Evolutionary conservation across 1,140 invertebrate species (phyloP), one percentile per base, ranked within the genome.

Genomic region (Drosophila persimilis): DNA sequence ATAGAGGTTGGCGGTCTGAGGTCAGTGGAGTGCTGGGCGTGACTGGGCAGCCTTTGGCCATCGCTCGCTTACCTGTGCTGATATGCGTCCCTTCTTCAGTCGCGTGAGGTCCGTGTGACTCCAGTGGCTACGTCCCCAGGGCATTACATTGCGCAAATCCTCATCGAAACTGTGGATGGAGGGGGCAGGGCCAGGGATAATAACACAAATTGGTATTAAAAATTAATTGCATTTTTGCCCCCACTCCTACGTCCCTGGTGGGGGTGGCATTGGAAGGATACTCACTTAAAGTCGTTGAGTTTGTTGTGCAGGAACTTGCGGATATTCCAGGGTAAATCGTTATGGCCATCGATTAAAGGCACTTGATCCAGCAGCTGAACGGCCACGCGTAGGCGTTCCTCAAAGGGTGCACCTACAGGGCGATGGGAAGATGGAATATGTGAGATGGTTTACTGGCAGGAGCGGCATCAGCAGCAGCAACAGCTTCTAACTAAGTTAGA

Each of bases 301-400:
- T 96, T 95, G 91, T 98, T 98, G 91, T 97, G 95, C 73, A 97
- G 93, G 90, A 96, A 96, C 90, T 96, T 96, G 74, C 96, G 93
- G 90, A 97, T 96, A 92, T 97, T 97, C 95, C 96, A 97, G 0
- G 97, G 96, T 64, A 98, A 92, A 89, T 98, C 97, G 92, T 98
- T 98, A 93, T 98, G 97, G 66, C 97, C 97, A 92, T 95, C 92
- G 83, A 95, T 93, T 61, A 95, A 93, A 64, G 94, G 94, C 57
- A 94, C 93, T 92, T 94, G 93, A 80, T 95, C 94, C 45, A 94
- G 90, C 9, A 94, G 92, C 50, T 93, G 92, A 17, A 93, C 92
- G 2, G 94, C 94, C 35, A 94, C 93, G 56, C 94, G 93, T 20
- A 95, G 90, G 20, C 94, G 91, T 80, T 95, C 94, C 76, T 94